Conservation (phyloP, 2,113 vertebrate species). For the Oxyura jamaicensis region DNA sequence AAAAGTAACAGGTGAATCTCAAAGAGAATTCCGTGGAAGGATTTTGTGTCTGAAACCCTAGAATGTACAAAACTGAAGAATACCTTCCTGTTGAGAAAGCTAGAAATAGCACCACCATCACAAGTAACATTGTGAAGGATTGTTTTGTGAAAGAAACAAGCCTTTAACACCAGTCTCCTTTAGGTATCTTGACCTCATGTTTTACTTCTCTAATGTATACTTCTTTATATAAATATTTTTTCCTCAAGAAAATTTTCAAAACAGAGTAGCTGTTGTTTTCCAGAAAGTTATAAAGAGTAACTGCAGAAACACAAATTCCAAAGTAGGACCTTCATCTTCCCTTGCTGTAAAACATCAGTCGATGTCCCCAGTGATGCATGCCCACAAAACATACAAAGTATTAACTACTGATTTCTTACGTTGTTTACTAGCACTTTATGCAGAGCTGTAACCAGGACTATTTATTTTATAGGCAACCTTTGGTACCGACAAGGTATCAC, state of each 20-base stretch:
- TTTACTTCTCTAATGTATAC: background rate
- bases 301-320: background rate
- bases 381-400: background rate
- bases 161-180: background rate
- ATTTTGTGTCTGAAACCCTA: background rate
- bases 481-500: conserved; percentile 92
- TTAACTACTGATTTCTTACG: background rate
- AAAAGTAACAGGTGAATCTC: background rate
- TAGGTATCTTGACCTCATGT: background rate
- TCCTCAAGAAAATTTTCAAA: background rate
- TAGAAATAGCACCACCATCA: background rate
- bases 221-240: background rate
- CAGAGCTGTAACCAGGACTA: background rate
- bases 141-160: background rate
- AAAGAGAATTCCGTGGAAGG: background rate
- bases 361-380: background rate
- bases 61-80: background rate
- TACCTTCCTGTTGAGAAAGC: background rate
- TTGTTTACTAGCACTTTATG: background rate
- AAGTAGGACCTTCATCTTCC: background rate
- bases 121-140: background rate
- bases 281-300: background rate
- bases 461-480: conserved; percentile 82
- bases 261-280: background rate
- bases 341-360: background rate